phyloP scores from a whole-genome alignment of 2,797 vertebrate species.

The Epinephelus coioides region DNA sequence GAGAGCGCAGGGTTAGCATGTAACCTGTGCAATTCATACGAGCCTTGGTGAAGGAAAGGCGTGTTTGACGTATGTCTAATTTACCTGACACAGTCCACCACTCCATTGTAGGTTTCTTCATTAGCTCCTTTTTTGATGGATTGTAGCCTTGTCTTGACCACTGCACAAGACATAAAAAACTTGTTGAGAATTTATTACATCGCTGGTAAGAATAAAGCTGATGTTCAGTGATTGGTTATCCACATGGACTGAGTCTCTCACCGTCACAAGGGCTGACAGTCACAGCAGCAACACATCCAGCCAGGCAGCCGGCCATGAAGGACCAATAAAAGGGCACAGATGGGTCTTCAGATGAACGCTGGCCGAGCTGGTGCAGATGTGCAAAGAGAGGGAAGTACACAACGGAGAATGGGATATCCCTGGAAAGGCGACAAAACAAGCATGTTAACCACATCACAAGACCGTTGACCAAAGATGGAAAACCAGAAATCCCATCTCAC shows the following conservation, averaged over 20 bases:
- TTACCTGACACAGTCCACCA: conserved; percentile 89
- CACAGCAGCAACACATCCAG: conserved; percentile 87
- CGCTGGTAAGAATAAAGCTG: neutral
- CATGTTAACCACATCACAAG: neutral
- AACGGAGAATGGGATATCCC: conserved; percentile 90
- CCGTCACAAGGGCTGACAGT: conserved; percentile 90
- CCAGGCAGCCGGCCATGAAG: conserved; percentile 87
- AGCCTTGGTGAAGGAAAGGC: neutral
- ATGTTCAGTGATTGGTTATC: neutral
- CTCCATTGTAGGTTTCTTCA: conserved; percentile 89
- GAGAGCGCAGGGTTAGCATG: neutral
- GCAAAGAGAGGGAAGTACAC: conserved; percentile 91
- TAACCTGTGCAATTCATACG: neutral
- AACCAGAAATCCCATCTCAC: conserved; percentile 59
- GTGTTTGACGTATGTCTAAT: neutral
- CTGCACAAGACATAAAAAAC: conserved; percentile 64
- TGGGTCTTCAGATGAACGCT: conserved; percentile 73
- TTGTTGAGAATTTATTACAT: neutral
- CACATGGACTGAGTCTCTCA: conserved; percentile 58
- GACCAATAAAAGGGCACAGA: conserved; percentile 89
- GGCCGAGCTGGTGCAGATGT: conserved; percentile 87
- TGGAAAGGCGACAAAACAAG: conserved; percentile 55
- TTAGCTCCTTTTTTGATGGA: conserved; percentile 88
- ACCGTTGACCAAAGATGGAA: neutral
- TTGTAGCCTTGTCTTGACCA: conserved; percentile 90